Percentiles rank a stretch among this genome's conserved stretches.
Conservation (phyloP, 2,888 invertebrate genomes). For the Slavum lentiscoides region DNA sequence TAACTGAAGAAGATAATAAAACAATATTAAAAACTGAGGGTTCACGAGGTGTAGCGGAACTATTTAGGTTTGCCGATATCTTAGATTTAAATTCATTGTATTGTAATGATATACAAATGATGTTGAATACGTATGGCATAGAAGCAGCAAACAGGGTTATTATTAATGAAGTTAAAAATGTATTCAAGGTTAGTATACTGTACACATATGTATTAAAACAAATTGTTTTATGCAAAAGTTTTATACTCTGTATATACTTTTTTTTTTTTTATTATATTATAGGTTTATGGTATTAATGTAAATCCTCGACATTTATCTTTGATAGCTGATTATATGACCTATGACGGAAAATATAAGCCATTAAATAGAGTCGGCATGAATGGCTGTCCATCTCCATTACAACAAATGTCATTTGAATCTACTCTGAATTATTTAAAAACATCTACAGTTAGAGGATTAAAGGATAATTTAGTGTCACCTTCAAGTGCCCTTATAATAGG, state of each 20-base stretch:
- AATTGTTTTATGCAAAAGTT: not conserved
- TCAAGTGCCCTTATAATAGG: slow-evolving; percentile 88
- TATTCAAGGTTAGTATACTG: slow-evolving; percentile 70
- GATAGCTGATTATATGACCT: slow-evolving; percentile 98
- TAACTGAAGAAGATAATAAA: slow-evolving; percentile 69
- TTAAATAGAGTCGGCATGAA: slow-evolving; percentile 91
- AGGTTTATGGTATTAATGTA: slow-evolving; percentile 92
- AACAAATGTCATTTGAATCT: slow-evolving; percentile 98
- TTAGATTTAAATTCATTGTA: slow-evolving; percentile 82
- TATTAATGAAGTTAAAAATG: slow-evolving; percentile 91
- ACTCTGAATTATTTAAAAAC: slow-evolving; percentile 81
- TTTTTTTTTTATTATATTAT: slow-evolving; percentile 30
- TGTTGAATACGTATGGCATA: slow-evolving; percentile 90
- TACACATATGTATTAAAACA: not conserved
- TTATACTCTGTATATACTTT: not conserved
- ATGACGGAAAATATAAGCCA: slow-evolving; percentile 84
- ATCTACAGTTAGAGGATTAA: slow-evolving; percentile 69
- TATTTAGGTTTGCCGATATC: slow-evolving; percentile 79
- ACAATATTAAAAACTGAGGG: slow-evolving; percentile 87
- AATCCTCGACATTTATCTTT: slow-evolving; percentile 90
- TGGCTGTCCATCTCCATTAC: slow-evolving; percentile 87
- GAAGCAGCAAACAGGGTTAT: slow-evolving; percentile 93
- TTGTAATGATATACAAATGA: slow-evolving; percentile 91
- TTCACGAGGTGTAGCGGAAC: slow-evolving; percentile 69
- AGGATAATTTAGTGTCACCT: slow-evolving; percentile 78